phyloP scores from a whole-genome alignment of 2,888 invertebrate species.

The Luperina testacea region DNA sequence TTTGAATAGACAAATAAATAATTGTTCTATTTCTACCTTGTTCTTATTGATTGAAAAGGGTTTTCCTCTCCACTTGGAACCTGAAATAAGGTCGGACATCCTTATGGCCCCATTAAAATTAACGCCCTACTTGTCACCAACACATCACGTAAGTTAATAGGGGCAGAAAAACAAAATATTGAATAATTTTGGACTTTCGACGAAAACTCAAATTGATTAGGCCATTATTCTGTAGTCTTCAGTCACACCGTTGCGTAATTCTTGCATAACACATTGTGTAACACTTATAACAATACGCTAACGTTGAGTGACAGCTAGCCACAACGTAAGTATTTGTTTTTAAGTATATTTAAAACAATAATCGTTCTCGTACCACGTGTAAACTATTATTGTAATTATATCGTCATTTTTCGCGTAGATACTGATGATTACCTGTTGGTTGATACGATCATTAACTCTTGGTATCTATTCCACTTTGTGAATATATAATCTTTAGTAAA shows the following conservation, averaged over 20 bases:
- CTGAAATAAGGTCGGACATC: neutral
- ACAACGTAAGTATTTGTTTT: constrained; percentile 39
- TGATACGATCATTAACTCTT: constrained; percentile 40
- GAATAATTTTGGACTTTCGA: constrained; percentile 35
- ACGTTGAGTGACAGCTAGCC: constrained; percentile 46
- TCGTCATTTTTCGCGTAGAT: constrained; percentile 50
- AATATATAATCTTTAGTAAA: neutral
- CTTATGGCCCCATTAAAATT: neutral
- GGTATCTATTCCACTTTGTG: constrained; percentile 36
- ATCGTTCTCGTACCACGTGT: constrained; percentile 33
- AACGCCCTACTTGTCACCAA: constrained; percentile 4
- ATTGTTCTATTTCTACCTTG: neutral
- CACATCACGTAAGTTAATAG: constrained; percentile 2
- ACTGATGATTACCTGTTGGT: constrained; percentile 40
- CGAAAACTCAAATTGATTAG: constrained; percentile 51
- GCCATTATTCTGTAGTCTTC: constrained; percentile 45
- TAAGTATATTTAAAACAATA: constrained; percentile 47
- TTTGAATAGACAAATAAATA: neutral
- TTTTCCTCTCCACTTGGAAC: neutral
- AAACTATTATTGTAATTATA: constrained; percentile 39
- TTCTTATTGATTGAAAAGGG: neutral
- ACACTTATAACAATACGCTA: constrained; percentile 51
- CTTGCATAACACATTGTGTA: constrained; percentile 54
- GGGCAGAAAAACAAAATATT: constrained; percentile 29
- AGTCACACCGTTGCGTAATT: constrained; percentile 56